A percentile compares a stretch with the other conserved stretches of the same genome.
phyloP scores from a whole-genome alignment of 2,113 vertebrate species.

The Orientallactaga bullata region DNA sequence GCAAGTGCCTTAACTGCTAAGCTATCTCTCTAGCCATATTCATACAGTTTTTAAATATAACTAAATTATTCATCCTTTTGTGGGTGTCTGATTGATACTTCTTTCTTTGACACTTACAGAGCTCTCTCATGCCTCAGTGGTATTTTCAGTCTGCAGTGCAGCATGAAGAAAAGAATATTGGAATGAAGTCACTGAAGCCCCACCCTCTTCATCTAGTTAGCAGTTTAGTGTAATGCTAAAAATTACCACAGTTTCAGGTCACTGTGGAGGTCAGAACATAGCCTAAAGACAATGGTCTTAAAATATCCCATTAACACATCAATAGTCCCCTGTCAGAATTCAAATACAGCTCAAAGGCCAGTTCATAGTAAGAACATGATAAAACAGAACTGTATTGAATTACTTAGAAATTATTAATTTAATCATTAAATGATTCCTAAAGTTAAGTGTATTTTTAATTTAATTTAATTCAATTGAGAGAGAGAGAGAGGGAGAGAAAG shows the following conservation, averaged over 20 bases:
- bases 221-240: background rate
- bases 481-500: too few relatives aligned
- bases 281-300: too few relatives aligned
- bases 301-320: background rate
- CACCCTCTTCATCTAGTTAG: background rate
- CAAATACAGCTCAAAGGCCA: too few relatives aligned
- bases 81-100: too few relatives aligned
- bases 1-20: too few relatives aligned
- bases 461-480: too few relatives aligned
- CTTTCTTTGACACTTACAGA: too few relatives aligned
- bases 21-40: too few relatives aligned
- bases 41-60: background rate
- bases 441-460: too few relatives aligned
- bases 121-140: too few relatives aligned
- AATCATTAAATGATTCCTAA: background rate
- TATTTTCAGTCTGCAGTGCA: background rate
- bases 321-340: background rate
- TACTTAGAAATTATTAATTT: background rate
- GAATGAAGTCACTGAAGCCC: background rate
- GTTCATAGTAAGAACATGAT: background rate
- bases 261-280: background rate
- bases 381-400: background rate
- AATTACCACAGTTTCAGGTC: too few relatives aligned
- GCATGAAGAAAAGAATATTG: too few relatives aligned
- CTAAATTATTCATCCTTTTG: background rate